Base-by-base conservation (phyloP, 2,888 invertebrate species). In the Calameuta idolon region DNA sequence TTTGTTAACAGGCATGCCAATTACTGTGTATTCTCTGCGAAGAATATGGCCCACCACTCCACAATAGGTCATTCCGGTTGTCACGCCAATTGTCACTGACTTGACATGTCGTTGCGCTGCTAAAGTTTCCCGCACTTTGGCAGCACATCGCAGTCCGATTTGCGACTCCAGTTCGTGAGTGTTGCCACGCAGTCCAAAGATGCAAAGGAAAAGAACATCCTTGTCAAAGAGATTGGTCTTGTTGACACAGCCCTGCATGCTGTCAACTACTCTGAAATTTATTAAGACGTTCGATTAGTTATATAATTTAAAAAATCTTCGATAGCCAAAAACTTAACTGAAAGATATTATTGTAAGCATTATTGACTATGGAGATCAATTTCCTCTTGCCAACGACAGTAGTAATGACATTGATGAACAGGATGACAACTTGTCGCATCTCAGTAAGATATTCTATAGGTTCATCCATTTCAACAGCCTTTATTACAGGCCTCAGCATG, bases 21-120 rank as follows among this genome's bases (percentile, higher is more conserved):
- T 95, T 0, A 95, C 95, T 0, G 96, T 95, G 85, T 96, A 96
- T 89, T 96, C 96, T 84, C 95, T 93, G 40, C 96, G 92, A 73
- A 95, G 91, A 34, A 93, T 92, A 86, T 96, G 95, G 0, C 96
- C 96, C 23, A 96, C 94, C 0, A 96, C 94, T 0, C 96, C 96
- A 86, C 96, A 96, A 86, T 95, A 96, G 0, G 95, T 94, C 81
- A 94, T 93, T 9, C 95, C 95, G 78, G 95, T 95, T 11, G 95
- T 95, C 0, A 96, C 94, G 0, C 94, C 95, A 81, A 95, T 93
- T 0, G 95, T 94, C 0, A 94, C 93, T 0, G 92, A 92, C 1
- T 91, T 90, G 55, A 95, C 92, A 79, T 93, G 90, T 1, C 91
- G 86, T 69, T 92, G 89, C 75, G 83, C 89, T 33, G 87, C 89